phyloP scores from a whole-genome alignment of 2,888 invertebrate species.

The Catonia carolina region DNA sequence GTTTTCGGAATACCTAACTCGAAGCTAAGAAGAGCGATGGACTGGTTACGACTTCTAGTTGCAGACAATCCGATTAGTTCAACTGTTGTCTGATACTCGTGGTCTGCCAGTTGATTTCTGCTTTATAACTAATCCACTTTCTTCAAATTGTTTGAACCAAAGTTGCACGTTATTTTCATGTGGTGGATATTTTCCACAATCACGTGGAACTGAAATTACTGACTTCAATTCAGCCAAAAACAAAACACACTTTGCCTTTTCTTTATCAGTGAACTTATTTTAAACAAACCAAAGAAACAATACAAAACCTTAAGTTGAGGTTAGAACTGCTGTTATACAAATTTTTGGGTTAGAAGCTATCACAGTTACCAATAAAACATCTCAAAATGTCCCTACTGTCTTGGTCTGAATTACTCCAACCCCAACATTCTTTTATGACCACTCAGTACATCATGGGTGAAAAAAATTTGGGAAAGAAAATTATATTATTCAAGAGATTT shows the following conservation, averaged over 20 bases:
- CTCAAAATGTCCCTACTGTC: background rate
- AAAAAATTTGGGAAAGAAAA: too few relatives aligned
- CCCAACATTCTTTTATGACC: too few relatives aligned
- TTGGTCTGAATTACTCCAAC: background rate
- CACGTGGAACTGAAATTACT: constrained; percentile 8
- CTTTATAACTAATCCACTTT: constrained; percentile 19
- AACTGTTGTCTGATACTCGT: constrained; percentile 13
- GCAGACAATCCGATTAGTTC: constrained; percentile 12
- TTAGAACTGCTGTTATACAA: background rate
- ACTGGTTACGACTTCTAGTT: constrained; percentile 13
- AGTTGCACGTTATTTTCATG: constrained; percentile 11
- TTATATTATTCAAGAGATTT: too few relatives aligned
- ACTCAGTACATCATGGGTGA: too few relatives aligned
- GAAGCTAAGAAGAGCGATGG: background rate
- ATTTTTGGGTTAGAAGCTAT: background rate
- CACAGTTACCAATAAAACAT: background rate
- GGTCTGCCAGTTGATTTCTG: constrained; percentile 15
- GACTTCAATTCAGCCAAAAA: constrained; percentile 11
- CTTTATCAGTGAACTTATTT: constrained; percentile 7
- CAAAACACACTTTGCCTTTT: constrained; percentile 14
- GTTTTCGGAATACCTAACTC: constrained; percentile 10
- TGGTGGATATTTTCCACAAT: constrained; percentile 7
- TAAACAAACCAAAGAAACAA: too few relatives aligned
- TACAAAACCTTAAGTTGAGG: too few relatives aligned
- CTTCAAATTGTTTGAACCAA: constrained; percentile 14